Conservation (phyloP, 2,797 vertebrate species). For the Lemur catta region DNA sequence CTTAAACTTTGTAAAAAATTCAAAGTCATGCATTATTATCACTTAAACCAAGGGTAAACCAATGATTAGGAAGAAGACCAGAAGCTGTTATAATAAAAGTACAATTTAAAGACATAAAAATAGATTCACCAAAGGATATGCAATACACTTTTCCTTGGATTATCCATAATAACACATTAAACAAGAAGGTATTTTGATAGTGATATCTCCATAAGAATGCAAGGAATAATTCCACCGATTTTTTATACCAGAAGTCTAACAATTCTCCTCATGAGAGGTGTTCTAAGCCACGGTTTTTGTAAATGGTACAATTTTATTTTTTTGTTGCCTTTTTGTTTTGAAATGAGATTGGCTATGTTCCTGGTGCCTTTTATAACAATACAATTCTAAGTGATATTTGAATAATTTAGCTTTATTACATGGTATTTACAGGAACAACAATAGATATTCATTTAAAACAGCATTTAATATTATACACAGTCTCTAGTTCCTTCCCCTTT, state of each 20-base stretch:
- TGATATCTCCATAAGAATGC: not conserved
- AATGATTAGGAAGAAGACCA: not conserved
- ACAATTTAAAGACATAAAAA: constrained; percentile 53
- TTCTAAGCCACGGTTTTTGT: constrained; percentile 19
- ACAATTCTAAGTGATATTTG: constrained; percentile 66
- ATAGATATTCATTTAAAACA: constrained; percentile 56
- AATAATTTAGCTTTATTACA: constrained; percentile 71
- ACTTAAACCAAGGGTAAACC: not conserved
- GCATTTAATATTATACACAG: not conserved
- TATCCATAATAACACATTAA: not conserved
- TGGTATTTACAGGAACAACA: constrained; percentile 62
- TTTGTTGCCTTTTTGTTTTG: constrained; percentile 48
- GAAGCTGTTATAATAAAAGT: not conserved
- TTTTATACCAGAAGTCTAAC: constrained; percentile 49
- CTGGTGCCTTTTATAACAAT: constrained; percentile 60
- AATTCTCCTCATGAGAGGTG: not conserved
- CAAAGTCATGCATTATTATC: not conserved
- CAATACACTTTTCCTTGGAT: not conserved
- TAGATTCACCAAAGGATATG: not conserved
- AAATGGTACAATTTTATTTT: constrained; percentile 29
- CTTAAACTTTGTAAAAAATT: constrained; percentile 42
- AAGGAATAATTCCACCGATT: not conserved
- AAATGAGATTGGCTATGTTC: constrained; percentile 61
- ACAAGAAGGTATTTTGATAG: not conserved
- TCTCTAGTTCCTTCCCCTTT: constrained; percentile 10